Percentiles rank a stretch among this genome's conserved stretches.
Conservation (phyloP, 2,113 vertebrate species). For the Anas platyrhynchos region DNA sequence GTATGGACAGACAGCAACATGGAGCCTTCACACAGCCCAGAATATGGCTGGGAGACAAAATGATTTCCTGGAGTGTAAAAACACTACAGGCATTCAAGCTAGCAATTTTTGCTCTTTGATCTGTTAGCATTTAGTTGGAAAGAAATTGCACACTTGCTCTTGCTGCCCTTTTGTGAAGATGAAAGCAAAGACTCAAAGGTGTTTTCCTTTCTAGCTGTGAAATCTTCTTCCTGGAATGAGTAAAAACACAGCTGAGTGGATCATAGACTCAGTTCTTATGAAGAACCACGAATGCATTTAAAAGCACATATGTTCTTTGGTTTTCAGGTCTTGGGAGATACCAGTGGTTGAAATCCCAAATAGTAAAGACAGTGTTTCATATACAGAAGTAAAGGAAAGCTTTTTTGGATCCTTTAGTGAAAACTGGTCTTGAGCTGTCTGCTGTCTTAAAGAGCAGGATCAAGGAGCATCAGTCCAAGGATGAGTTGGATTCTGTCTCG, state of each 20-base stretch:
- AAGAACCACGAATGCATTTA: fast-evolving
- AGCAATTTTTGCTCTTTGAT: background rate
- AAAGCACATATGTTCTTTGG: background rate
- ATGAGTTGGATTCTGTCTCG: background rate
- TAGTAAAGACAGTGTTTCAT: background rate
- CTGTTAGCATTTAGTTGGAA: background rate
- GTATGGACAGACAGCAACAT: background rate
- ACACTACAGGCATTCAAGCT: background rate
- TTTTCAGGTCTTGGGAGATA: background rate
- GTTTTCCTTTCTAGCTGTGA: background rate
- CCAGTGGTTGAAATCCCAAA: background rate
- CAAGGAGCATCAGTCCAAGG: background rate
- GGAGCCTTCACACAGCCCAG: background rate
- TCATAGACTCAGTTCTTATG: background rate
- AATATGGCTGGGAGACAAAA: background rate
- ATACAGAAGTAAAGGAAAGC: background rate
- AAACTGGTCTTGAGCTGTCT: background rate
- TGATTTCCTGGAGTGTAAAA: background rate
- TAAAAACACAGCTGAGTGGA: background rate
- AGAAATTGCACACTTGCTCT: background rate
- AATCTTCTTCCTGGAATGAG: background rate
- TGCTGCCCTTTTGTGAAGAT: background rate
- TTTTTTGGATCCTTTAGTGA: background rate
- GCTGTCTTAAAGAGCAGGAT: background rate
- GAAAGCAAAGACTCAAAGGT: background rate